Conservation (phyloP, 2,113 vertebrate genomes). For the Peromyscus maniculatus region DNA sequence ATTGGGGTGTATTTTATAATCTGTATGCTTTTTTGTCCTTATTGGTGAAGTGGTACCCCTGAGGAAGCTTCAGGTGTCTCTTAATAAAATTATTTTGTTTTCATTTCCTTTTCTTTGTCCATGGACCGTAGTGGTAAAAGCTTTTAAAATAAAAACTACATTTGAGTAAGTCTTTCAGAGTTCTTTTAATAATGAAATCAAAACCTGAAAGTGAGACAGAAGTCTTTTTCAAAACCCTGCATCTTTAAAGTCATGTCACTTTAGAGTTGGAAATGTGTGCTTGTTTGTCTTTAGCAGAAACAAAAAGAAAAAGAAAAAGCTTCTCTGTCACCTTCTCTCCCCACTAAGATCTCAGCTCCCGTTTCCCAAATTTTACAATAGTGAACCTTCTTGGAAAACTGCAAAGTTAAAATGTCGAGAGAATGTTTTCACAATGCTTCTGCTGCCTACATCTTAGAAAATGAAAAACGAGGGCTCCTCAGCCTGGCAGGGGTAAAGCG, state of each 20-base stretch:
- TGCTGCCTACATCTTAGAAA: slow-evolving; percentile 38
- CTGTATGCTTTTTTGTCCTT: not conserved
- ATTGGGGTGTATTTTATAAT: not conserved
- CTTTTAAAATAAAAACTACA: not conserved
- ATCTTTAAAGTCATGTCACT: not conserved
- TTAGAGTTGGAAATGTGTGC: not conserved
- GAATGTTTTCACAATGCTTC: slow-evolving; percentile 66
- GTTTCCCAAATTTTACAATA: slow-evolving; percentile 31
- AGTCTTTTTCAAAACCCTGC: not conserved
- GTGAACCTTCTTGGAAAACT: slow-evolving; percentile 30
- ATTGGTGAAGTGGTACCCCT: not conserved
- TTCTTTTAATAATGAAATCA: not conserved
- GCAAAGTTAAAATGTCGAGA: slow-evolving; percentile 11
- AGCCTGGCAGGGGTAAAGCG: slow-evolving; percentile 62
- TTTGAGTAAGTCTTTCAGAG: not conserved
- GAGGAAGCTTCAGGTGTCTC: not conserved
- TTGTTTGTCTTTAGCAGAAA: not conserved
- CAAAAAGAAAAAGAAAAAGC: not conserved
- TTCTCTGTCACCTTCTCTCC: not conserved
- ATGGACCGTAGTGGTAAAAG: not conserved
- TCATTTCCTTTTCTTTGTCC: slow-evolving; percentile 9
- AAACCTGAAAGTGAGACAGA: not conserved
- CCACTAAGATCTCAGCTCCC: not conserved
- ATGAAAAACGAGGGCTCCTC: slow-evolving; percentile 68
- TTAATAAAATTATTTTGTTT: slow-evolving; percentile 2